These are phyloP conservation scores for Lota lota DNA, from an alignment of 2,113 vertebrate genomes.

Conservation along the genomic window DNA sequence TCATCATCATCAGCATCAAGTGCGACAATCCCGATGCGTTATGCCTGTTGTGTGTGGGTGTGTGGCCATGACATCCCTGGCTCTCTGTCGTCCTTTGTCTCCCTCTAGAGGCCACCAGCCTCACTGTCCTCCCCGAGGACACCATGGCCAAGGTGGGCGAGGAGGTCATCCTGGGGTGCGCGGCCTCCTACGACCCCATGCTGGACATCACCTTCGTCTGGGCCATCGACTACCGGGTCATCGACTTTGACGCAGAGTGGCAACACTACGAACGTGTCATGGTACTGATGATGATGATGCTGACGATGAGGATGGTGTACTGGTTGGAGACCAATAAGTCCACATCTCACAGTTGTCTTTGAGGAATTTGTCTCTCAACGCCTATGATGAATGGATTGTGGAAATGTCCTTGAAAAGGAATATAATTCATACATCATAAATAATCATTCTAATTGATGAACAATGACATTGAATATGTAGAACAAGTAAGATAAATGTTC, in stretches of 20 bases:
- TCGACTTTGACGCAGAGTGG: slow-evolving; percentile 86
- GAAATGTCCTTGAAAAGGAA: no score
- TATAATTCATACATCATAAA: no score
- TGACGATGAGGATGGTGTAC: no score
- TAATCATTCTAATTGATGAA: no score
- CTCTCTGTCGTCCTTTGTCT: neutral
- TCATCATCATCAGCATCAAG: no score
- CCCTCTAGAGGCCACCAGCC: slow-evolving; percentile 84
- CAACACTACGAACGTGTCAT: slow-evolving; percentile 84
- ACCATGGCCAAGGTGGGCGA: slow-evolving; percentile 85
- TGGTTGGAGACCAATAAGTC: no score
- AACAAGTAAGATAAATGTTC: no score
- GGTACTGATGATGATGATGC: slow-evolving; percentile 64
- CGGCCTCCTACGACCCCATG: slow-evolving; percentile 85
- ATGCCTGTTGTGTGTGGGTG: neutral
- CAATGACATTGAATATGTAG: no score
- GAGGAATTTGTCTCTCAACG: no score
- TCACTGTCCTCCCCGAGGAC: slow-evolving; percentile 83
- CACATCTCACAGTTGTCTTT: no score
- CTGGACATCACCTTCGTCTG: slow-evolving; percentile 94
- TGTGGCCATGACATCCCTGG: neutral
- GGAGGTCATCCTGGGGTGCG: slow-evolving; percentile 85
- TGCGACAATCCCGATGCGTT: no score
- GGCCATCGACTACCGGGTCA: slow-evolving; percentile 87
- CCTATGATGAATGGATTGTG: no score